These are phyloP conservation scores for Lepetodrilus schrolli DNA, from an alignment of 2,888 invertebrate species.

Conservation along the genomic window DNA sequence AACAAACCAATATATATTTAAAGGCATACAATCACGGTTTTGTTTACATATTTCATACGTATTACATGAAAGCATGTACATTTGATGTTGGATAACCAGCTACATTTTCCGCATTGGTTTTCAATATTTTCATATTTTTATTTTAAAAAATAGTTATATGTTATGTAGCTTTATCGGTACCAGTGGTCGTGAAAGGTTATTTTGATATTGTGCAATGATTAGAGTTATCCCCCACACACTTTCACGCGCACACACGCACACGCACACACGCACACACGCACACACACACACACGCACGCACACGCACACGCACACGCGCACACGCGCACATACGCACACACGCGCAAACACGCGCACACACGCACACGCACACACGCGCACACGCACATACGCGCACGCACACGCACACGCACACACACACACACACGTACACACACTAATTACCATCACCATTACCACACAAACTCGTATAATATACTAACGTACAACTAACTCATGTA, in stretches of 20 bases:
- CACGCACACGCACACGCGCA: neutral
- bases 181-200: too few relatives aligned
- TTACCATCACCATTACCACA: neutral
- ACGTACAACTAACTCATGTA: neutral
- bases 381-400: neutral
- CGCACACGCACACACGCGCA: neutral
- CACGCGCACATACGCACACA: neutral
- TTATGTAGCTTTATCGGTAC: too few relatives aligned
- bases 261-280: neutral
- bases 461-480: neutral
- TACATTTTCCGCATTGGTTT: too few relatives aligned
- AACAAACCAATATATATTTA: too few relatives aligned
- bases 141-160: too few relatives aligned
- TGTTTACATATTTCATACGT: too few relatives aligned
- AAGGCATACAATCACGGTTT: too few relatives aligned
- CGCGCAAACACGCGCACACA: neutral
- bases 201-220: too few relatives aligned
- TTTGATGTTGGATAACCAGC: too few relatives aligned
- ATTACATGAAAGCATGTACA: too few relatives aligned
- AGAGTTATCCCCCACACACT: neutral
- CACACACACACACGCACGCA: constrained; percentile 10
- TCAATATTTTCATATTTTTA: too few relatives aligned
- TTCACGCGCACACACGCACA: neutral
- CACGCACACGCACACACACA: neutral
- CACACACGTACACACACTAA: neutral